Conservation (phyloP, 2,797 vertebrate species). For the Scolopax bukidnonensis region DNA sequence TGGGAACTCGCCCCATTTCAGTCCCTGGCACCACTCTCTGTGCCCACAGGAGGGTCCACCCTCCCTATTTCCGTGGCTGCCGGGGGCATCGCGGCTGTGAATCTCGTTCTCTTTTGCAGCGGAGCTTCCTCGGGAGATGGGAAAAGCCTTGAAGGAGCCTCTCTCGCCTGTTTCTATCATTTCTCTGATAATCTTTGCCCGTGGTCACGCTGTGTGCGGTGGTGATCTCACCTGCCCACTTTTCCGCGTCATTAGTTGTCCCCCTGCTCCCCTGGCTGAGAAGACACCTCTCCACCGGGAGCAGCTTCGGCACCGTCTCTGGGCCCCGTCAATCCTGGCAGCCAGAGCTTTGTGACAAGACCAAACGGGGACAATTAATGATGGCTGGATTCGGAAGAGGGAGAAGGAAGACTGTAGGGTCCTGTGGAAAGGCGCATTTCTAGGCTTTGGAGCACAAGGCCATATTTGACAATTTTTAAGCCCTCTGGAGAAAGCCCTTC, state of each 20-base stretch:
- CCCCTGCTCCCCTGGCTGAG: not conserved
- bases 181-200: not conserved
- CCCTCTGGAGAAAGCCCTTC: not conserved
- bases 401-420: not conserved
- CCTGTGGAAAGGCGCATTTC: not conserved
- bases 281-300: not conserved
- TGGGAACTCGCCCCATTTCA: not conserved
- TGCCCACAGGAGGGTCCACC: not conserved
- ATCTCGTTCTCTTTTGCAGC: not conserved
- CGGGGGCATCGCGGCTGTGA: not conserved
- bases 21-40: not conserved
- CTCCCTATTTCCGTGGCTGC: not conserved
- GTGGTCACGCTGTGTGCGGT: rapidly evolving
- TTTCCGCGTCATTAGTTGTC: conserved; percentile 14
- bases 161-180: rapidly evolving
- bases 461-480: not conserved
- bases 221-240: conserved; percentile 2
- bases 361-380: not conserved
- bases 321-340: conserved; percentile 40
- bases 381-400: not conserved
- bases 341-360: conserved; percentile 13
- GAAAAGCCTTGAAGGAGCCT: rapidly evolving
- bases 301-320: not conserved
- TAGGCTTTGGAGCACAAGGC: not conserved
- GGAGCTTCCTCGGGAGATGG: not conserved